Percentiles rank a stretch among this genome's conserved stretches.
Evolutionary conservation across 2,797 vertebrate genomes (phyloP).

Genomic region (Meriones psammophilus): DNA sequence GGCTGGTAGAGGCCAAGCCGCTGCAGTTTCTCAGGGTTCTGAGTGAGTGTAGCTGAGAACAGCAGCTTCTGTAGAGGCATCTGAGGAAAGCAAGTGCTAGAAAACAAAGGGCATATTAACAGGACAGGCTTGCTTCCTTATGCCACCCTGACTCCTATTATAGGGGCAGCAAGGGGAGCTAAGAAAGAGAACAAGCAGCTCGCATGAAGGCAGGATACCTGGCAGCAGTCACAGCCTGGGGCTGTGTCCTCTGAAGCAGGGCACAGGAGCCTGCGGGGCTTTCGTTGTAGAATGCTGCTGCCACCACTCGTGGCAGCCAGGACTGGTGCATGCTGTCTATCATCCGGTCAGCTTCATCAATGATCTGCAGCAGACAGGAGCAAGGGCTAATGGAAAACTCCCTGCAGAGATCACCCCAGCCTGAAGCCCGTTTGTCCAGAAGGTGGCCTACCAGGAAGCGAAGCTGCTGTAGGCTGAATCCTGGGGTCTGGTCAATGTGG

Average conservation of each 20-base stretch:
- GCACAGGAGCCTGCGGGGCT: conserved; percentile 23
- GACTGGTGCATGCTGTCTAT: conserved; percentile 97
- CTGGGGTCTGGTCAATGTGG: conserved; percentile 93
- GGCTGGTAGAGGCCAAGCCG: conserved; percentile 94
- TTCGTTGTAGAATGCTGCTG: conserved; percentile 88
- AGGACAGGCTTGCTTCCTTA: accelerated
- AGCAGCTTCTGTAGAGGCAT: conserved; percentile 97
- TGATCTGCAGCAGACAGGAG: conserved; percentile 87
- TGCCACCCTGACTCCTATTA: background rate
- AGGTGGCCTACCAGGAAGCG: conserved; percentile 93
- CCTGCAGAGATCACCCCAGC: accelerated
- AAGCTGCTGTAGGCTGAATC: conserved; percentile 93
- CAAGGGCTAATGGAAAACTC: background rate
- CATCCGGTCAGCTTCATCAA: conserved; percentile 98
- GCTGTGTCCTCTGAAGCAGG: conserved; percentile 90
- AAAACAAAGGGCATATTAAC: background rate
- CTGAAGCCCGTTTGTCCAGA: background rate
- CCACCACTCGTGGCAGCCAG: conserved; percentile 94
- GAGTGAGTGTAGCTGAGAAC: conserved; percentile 97
- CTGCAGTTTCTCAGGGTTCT: conserved; percentile 97
- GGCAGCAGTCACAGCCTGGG: conserved; percentile 90
- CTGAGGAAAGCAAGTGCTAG: conserved; percentile 92
- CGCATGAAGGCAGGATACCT: conserved; percentile 86
- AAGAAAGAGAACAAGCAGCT: background rate
- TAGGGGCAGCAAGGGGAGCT: background rate